Conservation (phyloP, 37 sponge, comb jelly and placozoan species). For the Petrosia ficiformis region DNA sequence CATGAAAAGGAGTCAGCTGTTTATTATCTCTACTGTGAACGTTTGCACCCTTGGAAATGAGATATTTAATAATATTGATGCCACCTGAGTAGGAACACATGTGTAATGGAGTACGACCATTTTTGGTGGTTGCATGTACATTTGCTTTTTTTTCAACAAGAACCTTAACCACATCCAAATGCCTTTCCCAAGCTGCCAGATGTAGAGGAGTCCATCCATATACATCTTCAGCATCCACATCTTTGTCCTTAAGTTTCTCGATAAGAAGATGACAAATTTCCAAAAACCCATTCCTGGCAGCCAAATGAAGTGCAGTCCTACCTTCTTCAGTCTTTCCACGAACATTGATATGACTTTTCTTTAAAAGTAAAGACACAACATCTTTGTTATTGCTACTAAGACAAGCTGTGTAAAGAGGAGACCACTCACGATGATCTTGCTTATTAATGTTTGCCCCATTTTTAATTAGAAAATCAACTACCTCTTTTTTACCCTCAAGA, state of each 20-base stretch:
- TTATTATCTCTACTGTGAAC: conserved; percentile 44
- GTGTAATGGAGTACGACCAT: conserved; percentile 79
- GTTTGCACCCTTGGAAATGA: conserved; percentile 44
- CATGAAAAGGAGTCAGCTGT: conserved; percentile 70
- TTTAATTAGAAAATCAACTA: conserved; percentile 54
- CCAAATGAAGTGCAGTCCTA: conserved; percentile 68
- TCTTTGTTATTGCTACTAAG: conserved; percentile 65
- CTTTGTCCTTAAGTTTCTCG: not conserved
- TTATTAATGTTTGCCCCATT: conserved; percentile 46
- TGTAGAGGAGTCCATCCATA: conserved; percentile 87
- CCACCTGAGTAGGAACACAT: conserved; percentile 63
- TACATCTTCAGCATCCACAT: conserved; percentile 35
- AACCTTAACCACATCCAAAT: conserved; percentile 54
- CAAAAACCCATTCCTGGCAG: conserved; percentile 52
- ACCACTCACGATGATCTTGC: conserved; percentile 76
- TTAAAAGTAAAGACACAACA: conserved; percentile 30
- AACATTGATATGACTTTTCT: conserved; percentile 23
- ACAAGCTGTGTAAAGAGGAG: conserved; percentile 63
- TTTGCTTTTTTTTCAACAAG: conserved; percentile 4
- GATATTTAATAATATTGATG: conserved; percentile 13
- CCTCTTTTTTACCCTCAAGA: conserved; percentile 68
- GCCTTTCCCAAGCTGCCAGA: conserved; percentile 69
- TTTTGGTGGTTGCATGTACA: conserved; percentile 49
- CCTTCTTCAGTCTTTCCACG: conserved; percentile 51
- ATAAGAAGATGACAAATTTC: conserved; percentile 45